phyloP scores from a whole-genome alignment of 2,888 invertebrate species.

The Cataglyphis albicans region DNA sequence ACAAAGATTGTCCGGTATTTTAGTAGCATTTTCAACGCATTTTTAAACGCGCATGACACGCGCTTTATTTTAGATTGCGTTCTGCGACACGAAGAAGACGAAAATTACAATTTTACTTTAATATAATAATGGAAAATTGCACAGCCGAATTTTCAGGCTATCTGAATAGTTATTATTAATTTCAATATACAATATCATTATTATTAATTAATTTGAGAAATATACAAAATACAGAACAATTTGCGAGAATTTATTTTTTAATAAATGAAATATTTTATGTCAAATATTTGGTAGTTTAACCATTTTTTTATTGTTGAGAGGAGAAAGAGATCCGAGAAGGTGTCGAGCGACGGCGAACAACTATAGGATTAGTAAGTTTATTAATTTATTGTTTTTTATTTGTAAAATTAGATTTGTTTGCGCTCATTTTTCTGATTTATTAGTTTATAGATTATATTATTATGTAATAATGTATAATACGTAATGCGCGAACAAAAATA shows the following conservation, averaged over 20 bases:
- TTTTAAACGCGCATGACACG: neutral
- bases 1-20: neutral
- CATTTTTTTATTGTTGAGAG: neutral
- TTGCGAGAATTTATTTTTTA: neutral
- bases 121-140: neutral
- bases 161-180: neutral
- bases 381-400: neutral
- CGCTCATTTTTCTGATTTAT: neutral
- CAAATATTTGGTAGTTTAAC: neutral
- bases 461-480: neutral
- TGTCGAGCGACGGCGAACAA: neutral
- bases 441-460: neutral
- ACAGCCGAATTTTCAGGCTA: neutral
- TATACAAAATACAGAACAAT: neutral
- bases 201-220: neutral
- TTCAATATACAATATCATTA: neutral
- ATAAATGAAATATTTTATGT: neutral
- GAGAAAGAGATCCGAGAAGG: neutral
- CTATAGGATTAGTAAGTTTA: neutral
- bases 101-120: neutral
- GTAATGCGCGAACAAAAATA: neutral
- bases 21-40: neutral
- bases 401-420: neutral
- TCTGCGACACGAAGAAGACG: neutral
- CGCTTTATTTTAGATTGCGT: neutral